Evolutionary conservation across 2,797 vertebrate genomes (phyloP).

Genomic region (Sebastes taczanowskii): DNA sequence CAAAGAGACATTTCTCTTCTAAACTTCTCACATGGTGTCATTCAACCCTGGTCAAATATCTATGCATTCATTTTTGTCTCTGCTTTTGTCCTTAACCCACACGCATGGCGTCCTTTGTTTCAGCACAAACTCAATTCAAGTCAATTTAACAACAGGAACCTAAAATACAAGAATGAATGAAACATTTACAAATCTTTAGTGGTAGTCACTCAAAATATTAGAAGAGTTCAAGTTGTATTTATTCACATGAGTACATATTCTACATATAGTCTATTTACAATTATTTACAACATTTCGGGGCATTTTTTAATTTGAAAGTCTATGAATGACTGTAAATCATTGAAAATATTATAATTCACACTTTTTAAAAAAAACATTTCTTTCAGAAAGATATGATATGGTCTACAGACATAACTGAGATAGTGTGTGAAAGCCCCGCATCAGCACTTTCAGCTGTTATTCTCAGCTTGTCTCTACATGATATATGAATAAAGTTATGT

Average conservation of each 20-base stretch:
- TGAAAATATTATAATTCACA: background rate
- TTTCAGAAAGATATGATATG: background rate
- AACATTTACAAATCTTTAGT: background rate
- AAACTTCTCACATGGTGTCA: background rate
- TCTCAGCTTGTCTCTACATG: background rate
- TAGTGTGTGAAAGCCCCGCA: background rate
- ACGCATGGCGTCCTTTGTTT: accelerated
- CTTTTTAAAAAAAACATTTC: background rate
- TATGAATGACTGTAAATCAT: background rate
- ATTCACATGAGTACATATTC: background rate
- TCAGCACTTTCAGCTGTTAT: background rate
- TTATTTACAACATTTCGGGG: background rate
- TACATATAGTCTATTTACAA: no score
- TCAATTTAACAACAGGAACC: background rate
- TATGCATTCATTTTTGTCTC: background rate
- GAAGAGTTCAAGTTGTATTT: background rate
- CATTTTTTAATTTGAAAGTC: background rate
- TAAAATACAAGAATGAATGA: background rate
- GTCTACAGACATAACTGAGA: background rate
- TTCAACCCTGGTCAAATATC: background rate
- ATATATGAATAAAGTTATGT: background rate
- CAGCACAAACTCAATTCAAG: no score
- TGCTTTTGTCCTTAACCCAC: no score
- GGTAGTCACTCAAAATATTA: background rate
- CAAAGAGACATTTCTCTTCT: background rate